Evolutionary conservation across 2,797 vertebrate genomes (phyloP).

Genomic region (Novumbra hubbsi): DNA sequence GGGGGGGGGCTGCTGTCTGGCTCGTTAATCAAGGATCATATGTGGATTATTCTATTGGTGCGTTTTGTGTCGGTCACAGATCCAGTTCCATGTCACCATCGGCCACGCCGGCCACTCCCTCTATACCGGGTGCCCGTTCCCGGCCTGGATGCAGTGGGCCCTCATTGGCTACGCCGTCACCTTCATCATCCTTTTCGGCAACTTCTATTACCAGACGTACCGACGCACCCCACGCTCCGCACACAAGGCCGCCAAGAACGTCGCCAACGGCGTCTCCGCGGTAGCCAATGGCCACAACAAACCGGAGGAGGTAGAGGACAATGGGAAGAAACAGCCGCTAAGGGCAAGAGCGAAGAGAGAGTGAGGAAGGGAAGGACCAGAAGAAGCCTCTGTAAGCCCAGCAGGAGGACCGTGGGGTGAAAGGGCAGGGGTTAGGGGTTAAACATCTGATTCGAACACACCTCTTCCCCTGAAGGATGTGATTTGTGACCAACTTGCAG

Average conservation of each 20-base stretch:
- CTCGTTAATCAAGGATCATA: not conserved
- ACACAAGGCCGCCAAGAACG: slow-evolving; percentile 75
- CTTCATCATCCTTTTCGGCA: slow-evolving; percentile 96
- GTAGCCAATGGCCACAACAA: slow-evolving; percentile 84
- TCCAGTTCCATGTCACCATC: slow-evolving; percentile 97
- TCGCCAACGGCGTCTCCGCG: slow-evolving; percentile 73
- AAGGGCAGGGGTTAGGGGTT: slow-evolving; percentile 29
- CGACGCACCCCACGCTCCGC: slow-evolving; percentile 78
- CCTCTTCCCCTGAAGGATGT: slow-evolving; percentile 40
- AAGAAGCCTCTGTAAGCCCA: slow-evolving; percentile 54
- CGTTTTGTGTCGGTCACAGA: slow-evolving; percentile 66
- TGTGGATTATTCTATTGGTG: not conserved
- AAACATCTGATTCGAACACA: slow-evolving; percentile 29
- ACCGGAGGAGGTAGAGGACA: slow-evolving; percentile 73
- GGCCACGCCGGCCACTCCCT: slow-evolving; percentile 93
- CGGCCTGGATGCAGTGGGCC: slow-evolving; percentile 99
- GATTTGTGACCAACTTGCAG: slow-evolving; percentile 53
- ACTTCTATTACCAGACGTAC: slow-evolving; percentile 98
- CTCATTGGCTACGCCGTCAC: slow-evolving; percentile 92
- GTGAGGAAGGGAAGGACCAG: slow-evolving; percentile 63
- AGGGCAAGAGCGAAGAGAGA: slow-evolving; percentile 90
- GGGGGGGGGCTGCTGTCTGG: not conserved
- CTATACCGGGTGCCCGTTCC: slow-evolving; percentile 95
- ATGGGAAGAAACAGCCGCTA: slow-evolving; percentile 84
- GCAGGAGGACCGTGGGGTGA: slow-evolving; percentile 61